Evolutionary conservation across 2,113 vertebrate genomes (phyloP).

Genomic region (Trogon melanurus): DNA sequence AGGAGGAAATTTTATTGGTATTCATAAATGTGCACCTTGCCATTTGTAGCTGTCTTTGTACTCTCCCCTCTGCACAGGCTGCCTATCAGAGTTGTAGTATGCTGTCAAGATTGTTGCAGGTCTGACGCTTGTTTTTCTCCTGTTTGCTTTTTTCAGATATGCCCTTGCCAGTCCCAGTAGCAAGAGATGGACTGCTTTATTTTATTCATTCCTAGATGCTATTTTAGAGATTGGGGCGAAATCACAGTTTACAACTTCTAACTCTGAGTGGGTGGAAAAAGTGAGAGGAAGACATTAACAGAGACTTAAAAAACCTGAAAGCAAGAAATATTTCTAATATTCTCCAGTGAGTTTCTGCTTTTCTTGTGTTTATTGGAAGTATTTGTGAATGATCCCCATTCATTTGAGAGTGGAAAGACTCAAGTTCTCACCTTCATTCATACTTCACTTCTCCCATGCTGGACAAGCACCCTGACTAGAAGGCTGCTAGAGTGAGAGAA

Average conservation of each 20-base stretch:
- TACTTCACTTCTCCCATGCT: background rate
- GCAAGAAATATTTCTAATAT: background rate
- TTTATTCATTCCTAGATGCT: background rate
- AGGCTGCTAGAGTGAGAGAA: background rate
- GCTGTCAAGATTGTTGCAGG: background rate
- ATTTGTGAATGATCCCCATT: background rate
- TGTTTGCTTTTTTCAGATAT: constrained; percentile 16
- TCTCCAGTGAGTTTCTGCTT: background rate
- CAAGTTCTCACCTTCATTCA: background rate
- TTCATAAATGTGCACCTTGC: constrained; percentile 26
- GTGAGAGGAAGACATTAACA: background rate
- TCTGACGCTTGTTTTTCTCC: constrained; percentile 51
- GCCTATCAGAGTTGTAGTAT: background rate
- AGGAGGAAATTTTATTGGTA: constrained; percentile 26
- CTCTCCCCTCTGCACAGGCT: background rate
- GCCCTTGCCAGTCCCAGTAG: constrained; percentile 29
- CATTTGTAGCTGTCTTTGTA: constrained; percentile 62
- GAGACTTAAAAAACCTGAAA: background rate
- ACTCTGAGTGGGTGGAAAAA: background rate
- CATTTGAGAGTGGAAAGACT: background rate
- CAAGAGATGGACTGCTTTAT: background rate
- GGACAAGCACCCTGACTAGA: background rate
- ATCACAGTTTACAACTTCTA: background rate
- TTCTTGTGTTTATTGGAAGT: background rate
- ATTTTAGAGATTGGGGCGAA: background rate